Percentiles rank a stretch among this genome's conserved stretches.
Evolutionary conservation across 2,797 vertebrate species (phyloP).

Genomic region (Vespertilio murinus): DNA sequence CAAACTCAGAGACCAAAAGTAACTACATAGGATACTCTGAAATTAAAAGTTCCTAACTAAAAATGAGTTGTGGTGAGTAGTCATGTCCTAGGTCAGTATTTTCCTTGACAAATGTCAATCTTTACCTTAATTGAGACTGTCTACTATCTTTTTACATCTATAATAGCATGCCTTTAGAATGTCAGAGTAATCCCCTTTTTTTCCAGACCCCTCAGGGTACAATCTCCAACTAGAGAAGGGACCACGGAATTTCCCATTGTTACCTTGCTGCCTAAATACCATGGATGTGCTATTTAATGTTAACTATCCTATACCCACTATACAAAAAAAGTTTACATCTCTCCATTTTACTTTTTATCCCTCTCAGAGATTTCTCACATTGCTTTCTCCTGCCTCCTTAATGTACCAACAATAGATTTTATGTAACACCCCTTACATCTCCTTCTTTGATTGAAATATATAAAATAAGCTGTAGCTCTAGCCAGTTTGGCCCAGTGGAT

Average conservation of each 20-base stretch:
- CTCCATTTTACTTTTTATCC: not conserved
- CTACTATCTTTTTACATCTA: not conserved
- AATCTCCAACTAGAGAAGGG: not conserved
- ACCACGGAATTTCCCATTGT: not conserved
- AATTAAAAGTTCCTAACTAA: not conserved
- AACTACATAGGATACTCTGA: not conserved
- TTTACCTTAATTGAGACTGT: not conserved
- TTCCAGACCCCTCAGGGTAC: not conserved
- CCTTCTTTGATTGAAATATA: not conserved
- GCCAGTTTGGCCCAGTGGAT: not conserved
- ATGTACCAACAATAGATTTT: not conserved
- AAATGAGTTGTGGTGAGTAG: not conserved
- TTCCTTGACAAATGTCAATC: not conserved
- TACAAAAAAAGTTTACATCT: not conserved
- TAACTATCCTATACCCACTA: not conserved
- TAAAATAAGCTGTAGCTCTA: not conserved
- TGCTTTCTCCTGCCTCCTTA: not conserved
- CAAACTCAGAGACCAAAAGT: not conserved
- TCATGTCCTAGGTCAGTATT: not conserved
- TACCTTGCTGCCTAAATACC: not conserved
- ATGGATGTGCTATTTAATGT: not conserved
- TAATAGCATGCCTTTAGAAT: not conserved
- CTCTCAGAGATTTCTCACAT: not conserved
- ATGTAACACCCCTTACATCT: not conserved
- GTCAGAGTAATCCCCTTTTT: not conserved